Percentiles rank a stretch among this genome's conserved stretches.
Evolutionary conservation across 2,888 invertebrate species (phyloP).

Genomic region (Oxytorus armatus): DNA sequence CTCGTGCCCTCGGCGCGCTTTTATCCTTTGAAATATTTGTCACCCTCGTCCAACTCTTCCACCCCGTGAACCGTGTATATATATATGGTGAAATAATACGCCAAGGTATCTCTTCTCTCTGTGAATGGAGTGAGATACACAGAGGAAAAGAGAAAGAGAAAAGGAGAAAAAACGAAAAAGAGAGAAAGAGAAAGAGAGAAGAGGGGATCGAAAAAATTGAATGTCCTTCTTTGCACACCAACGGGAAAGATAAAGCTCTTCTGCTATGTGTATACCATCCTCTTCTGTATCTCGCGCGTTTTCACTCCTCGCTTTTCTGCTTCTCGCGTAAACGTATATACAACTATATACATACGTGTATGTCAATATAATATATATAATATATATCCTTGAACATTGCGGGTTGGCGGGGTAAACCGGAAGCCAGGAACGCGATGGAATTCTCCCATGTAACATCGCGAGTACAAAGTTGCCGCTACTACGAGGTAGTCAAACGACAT

Average conservation of each 20-base stretch:
- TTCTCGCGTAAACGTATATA: constrained; percentile 3
- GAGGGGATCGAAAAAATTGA: constrained; percentile 63
- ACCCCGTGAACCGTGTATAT: constrained; percentile 22
- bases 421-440: constrained; percentile 35
- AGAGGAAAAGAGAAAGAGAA: neutral
- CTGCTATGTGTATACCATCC: constrained; percentile 25
- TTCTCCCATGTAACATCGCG: neutral
- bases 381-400: neutral
- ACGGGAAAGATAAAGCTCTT: constrained; percentile 62
- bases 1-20: constrained; percentile 40
- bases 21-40: constrained; percentile 64
- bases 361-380: neutral
- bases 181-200: constrained; percentile 3
- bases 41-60: neutral
- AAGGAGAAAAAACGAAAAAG: neutral
- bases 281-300: constrained; percentile 12
- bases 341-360: neutral
- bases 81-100: constrained; percentile 35
- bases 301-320: constrained; percentile 23
- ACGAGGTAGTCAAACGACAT: constrained; percentile 30
- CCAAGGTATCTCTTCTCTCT: constrained; percentile 16
- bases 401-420: constrained; percentile 23
- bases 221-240: constrained; percentile 65
- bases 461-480: neutral
- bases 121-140: neutral